phyloP scores from a whole-genome alignment of 2,888 invertebrate genomes.

The Hyposoter dolosus region DNA sequence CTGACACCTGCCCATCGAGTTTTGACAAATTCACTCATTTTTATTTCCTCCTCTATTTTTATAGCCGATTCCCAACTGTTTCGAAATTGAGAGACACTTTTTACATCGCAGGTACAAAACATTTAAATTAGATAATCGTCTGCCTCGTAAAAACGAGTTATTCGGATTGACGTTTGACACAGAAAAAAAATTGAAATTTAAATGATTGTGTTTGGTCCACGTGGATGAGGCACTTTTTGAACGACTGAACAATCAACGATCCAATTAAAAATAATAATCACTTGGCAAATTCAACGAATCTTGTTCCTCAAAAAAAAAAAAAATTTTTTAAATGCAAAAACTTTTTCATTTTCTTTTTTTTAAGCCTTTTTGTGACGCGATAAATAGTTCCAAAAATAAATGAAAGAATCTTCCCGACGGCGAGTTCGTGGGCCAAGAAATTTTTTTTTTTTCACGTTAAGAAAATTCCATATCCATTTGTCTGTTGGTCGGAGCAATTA shows the following conservation, averaged over 20 bases:
- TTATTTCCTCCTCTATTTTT: conserved; percentile 9
- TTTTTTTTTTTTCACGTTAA: conserved; percentile 21
- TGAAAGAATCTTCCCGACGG: background rate
- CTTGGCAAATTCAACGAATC: no score
- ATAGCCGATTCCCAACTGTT: conserved; percentile 10
- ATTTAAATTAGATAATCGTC: background rate
- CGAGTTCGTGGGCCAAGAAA: background rate
- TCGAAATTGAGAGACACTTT: background rate
- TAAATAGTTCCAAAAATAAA: background rate
- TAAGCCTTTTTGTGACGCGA: no score
- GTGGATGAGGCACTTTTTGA: no score
- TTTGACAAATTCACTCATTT: conserved; percentile 48
- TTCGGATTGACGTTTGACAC: background rate
- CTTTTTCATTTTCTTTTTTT: no score
- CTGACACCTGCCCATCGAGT: conserved; percentile 63
- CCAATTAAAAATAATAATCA: no score
- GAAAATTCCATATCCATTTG: conserved; percentile 38
- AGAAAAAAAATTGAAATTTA: no score
- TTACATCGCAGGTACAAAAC: background rate
- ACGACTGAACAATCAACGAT: no score
- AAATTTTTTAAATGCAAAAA: no score
- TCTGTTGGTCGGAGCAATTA: conserved; percentile 64
- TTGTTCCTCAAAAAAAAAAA: no score
- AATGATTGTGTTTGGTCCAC: no score
- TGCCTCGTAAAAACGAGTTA: background rate